phyloP scores from a whole-genome alignment of 2,797 vertebrate genomes.

The Sphaeramia orbicularis region DNA sequence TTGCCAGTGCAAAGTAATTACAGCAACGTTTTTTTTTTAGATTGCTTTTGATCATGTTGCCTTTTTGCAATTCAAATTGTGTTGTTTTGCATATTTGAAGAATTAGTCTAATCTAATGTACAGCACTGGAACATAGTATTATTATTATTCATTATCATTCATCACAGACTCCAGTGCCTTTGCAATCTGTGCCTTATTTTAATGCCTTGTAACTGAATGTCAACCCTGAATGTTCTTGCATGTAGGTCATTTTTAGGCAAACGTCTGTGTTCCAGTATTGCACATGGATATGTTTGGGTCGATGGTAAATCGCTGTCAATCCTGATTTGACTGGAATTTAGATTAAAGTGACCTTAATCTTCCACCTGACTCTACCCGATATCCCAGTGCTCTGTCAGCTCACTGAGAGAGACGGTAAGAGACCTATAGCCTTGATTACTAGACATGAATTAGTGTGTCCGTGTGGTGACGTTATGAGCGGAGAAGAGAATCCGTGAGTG shows the following conservation, averaged over 20 bases:
- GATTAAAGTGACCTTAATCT: slow-evolving; percentile 78
- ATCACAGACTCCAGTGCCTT: too few relatives aligned
- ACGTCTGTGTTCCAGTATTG: slow-evolving; percentile 3
- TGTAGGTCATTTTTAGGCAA: slow-evolving; percentile 35
- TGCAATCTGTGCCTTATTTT: neutral
- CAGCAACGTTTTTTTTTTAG: too few relatives aligned
- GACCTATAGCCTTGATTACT: slow-evolving; percentile 28
- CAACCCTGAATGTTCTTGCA: too few relatives aligned
- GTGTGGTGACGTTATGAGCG: slow-evolving; percentile 25
- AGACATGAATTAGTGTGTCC: slow-evolving; percentile 35
- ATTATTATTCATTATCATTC: too few relatives aligned
- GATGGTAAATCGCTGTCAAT: slow-evolving; percentile 49
- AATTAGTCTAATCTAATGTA: too few relatives aligned
- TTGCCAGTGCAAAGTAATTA: too few relatives aligned
- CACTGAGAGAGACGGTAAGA: neutral
- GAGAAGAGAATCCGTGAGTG: slow-evolving; percentile 35
- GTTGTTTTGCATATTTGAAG: too few relatives aligned
- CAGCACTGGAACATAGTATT: too few relatives aligned
- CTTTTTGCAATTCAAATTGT: too few relatives aligned
- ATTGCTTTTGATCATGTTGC: too few relatives aligned
- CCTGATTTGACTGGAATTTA: slow-evolving; percentile 69
- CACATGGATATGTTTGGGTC: slow-evolving; percentile 46
- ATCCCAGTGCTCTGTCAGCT: slow-evolving; percentile 6
- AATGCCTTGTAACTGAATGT: slow-evolving; percentile 3
- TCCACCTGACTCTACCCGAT: slow-evolving; percentile 59